Percentiles rank a stretch among this genome's conserved stretches.
These are phyloP conservation scores for Osmoderma eremita DNA, from an alignment of 2,888 invertebrate species.

Conservation along the genomic window DNA sequence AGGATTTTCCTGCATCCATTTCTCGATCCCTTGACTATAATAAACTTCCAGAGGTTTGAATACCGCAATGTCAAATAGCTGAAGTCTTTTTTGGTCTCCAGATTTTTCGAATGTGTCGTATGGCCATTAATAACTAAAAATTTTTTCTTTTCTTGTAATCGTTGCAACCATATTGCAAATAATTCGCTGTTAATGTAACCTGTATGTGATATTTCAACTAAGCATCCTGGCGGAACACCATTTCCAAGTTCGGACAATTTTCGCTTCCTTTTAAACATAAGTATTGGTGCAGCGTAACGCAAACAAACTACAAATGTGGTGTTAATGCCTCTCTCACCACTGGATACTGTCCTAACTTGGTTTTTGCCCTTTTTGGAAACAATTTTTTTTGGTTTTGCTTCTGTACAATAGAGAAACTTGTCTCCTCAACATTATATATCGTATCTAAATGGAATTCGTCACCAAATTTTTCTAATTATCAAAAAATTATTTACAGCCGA, in stretches of 20 bases:
- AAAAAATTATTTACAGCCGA: constrained; percentile 45
- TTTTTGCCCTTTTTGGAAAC: constrained; percentile 46
- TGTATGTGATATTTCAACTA: constrained; percentile 19
- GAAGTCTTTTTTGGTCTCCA: constrained; percentile 46
- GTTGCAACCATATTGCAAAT: constrained; percentile 34
- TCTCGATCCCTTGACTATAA: constrained; percentile 8
- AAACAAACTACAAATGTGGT: constrained; percentile 48
- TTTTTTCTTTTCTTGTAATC: constrained; percentile 51
- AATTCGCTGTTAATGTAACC: constrained; percentile 34
- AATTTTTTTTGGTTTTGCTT: constrained; percentile 47
- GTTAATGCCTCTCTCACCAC: constrained; percentile 50
- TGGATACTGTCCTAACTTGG: constrained; percentile 46
- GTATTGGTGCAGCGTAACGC: constrained; percentile 49
- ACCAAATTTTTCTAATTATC: constrained; percentile 43
- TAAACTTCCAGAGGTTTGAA: constrained; percentile 51
- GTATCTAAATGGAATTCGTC: constrained; percentile 46
- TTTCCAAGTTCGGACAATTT: constrained; percentile 5
- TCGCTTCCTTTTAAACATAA: constrained; percentile 47
- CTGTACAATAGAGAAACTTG: constrained; percentile 46
- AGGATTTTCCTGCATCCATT: constrained; percentile 6
- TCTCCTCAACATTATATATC: constrained; percentile 49
- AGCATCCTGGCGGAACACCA: constrained; percentile 10
- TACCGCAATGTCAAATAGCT: background rate
- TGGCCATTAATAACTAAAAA: constrained; percentile 51
- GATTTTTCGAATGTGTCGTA: constrained; percentile 48